Evolutionary conservation across 2,888 invertebrate species (phyloP).

Genomic region (Galerucella pusilla): DNA sequence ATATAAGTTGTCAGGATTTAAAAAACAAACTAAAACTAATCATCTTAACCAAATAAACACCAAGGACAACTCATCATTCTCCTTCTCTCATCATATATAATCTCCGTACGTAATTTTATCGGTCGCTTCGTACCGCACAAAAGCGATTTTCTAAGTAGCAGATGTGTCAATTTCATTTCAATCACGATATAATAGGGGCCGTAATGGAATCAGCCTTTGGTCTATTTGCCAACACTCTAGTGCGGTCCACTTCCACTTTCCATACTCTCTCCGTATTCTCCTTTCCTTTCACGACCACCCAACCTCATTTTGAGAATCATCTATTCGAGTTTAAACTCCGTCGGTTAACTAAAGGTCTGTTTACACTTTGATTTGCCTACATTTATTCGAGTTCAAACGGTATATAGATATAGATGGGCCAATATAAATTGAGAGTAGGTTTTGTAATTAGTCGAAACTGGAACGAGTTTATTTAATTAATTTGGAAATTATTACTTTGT

Average conservation of each 20-base stretch:
- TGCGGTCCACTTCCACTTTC: slow-evolving; percentile 39
- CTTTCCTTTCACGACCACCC: slow-evolving; percentile 20
- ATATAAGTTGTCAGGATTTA: neutral
- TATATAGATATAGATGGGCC: slow-evolving; percentile 1
- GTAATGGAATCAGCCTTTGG: slow-evolving; percentile 67
- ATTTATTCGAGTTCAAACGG: slow-evolving; percentile 15
- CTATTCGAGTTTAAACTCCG: slow-evolving; percentile 20
- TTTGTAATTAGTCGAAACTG: neutral
- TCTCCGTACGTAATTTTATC: slow-evolving; percentile 20
- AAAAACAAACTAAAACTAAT: neutral
- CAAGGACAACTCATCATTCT: slow-evolving; percentile 18
- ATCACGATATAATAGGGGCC: slow-evolving; percentile 65
- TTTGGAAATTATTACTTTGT: neutral
- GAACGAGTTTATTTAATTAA: neutral
- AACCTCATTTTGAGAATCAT: slow-evolving; percentile 24
- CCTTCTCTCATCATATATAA: slow-evolving; percentile 8
- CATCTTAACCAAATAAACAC: neutral
- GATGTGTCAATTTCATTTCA: slow-evolving; percentile 68
- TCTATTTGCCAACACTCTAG: slow-evolving; percentile 65
- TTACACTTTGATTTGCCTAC: slow-evolving; percentile 22
- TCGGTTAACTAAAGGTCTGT: slow-evolving; percentile 24
- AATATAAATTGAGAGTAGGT: neutral
- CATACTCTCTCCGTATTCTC: slow-evolving; percentile 12
- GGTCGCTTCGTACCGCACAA: slow-evolving; percentile 22
- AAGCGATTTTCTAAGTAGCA: slow-evolving; percentile 61